phyloP scores from a whole-genome alignment of 2,888 invertebrate genomes.

The Dasypolia templi region DNA sequence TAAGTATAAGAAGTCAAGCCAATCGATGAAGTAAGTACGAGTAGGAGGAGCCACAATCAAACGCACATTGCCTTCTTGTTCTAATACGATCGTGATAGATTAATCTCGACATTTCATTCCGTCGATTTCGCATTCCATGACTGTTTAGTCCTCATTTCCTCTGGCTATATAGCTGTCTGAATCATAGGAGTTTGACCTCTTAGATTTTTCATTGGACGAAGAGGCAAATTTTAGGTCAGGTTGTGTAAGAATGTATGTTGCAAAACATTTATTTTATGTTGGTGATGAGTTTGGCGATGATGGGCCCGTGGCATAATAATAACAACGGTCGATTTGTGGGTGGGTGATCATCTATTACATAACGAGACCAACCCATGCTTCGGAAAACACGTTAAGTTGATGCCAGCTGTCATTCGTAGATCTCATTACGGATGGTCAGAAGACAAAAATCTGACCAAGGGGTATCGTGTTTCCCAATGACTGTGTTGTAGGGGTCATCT shows the following conservation, averaged over 20 bases:
- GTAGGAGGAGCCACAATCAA: constrained; percentile 22
- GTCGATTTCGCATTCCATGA: constrained; percentile 49
- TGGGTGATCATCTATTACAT: neutral
- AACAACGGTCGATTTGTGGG: neutral
- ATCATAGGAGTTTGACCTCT: constrained; percentile 51
- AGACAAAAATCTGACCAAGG: neutral
- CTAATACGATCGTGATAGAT: constrained; percentile 37
- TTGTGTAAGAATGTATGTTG: neutral
- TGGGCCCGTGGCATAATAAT: neutral
- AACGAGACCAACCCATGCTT: neutral
- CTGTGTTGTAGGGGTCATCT: neutral
- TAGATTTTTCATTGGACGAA: neutral
- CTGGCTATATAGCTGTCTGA: constrained; percentile 33
- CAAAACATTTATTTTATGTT: neutral
- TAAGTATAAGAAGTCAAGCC: too few species aligned
- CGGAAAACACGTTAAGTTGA: too few species aligned
- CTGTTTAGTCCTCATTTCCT: constrained; percentile 51
- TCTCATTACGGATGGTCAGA: neutral
- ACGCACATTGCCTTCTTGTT: constrained; percentile 2
- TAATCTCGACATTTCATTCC: constrained; percentile 55
- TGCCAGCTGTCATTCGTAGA: neutral
- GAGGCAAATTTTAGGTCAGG: neutral
- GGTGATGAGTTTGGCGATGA: too few species aligned
- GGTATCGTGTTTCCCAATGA: neutral
- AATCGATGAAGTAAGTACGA: too few species aligned